These are phyloP conservation scores for Diplolepis rosae DNA, from an alignment of 2,888 invertebrate species.

Conservation along the genomic window DNA sequence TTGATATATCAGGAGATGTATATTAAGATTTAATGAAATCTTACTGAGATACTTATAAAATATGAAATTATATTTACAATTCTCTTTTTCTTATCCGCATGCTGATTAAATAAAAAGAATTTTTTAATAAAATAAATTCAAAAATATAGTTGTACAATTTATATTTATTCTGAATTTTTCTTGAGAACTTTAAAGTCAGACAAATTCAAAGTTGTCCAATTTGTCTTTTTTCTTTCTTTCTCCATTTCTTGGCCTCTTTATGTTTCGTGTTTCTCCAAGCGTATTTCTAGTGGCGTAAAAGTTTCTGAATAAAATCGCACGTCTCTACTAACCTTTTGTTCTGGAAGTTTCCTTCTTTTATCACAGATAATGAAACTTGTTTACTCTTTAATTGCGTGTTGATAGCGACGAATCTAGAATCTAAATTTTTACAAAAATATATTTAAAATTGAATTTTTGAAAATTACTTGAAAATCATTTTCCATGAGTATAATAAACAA, in stretches of 20 bases:
- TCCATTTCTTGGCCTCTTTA: not conserved
- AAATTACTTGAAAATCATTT: no score
- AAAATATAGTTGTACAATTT: not conserved
- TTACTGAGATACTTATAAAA: not conserved
- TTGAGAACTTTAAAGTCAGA: not conserved
- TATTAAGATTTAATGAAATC: not conserved
- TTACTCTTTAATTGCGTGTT: slow-evolving; percentile 14
- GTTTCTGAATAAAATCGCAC: slow-evolving; percentile 15
- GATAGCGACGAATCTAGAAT: no score
- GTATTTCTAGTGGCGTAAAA: slow-evolving; percentile 11
- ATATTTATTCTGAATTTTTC: not conserved
- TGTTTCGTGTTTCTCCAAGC: not conserved
- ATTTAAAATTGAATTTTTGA: no score
- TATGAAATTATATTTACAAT: not conserved
- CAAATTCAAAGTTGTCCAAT: not conserved
- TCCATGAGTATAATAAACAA: no score
- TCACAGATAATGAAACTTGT: not conserved
- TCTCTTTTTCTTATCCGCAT: not conserved
- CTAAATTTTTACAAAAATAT: no score
- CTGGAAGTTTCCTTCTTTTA: not conserved
- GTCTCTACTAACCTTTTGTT: not conserved
- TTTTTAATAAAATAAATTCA: not conserved
- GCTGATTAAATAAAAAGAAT: not conserved
- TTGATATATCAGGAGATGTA: not conserved
- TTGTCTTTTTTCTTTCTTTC: not conserved